Evolutionary conservation across 2,888 invertebrate species (phyloP).

Genomic region (Drosophila anceps): DNA sequence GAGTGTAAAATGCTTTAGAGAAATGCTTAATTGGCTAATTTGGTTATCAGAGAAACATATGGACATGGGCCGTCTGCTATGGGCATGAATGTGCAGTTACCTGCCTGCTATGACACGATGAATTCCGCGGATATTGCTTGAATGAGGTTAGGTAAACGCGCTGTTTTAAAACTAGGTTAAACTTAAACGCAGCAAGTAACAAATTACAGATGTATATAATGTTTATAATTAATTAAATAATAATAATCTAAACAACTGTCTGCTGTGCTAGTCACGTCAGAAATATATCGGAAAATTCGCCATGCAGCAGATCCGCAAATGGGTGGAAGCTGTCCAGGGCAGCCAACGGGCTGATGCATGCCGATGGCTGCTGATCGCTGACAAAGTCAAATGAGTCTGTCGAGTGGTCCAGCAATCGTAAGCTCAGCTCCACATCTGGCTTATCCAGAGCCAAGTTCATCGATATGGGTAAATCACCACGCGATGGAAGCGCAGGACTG

Average conservation of each 20-base stretch:
- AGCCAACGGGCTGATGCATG: conserved; percentile 82
- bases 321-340: conserved; percentile 82
- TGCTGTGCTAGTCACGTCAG: conserved; percentile 78
- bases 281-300: conserved; percentile 84
- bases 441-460: conserved; percentile 71
- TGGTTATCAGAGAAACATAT: conserved; percentile 35
- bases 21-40: conserved; percentile 66
- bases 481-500: conserved; percentile 48
- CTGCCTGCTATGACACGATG: conserved; percentile 73
- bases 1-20: conserved; percentile 30
- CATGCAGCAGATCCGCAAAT: conserved; percentile 82
- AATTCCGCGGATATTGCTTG: conserved; percentile 66
- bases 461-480: conserved; percentile 62
- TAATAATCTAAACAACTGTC: conserved; percentile 34
- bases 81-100: conserved; percentile 34
- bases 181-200: conserved; percentile 61
- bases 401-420: conserved; percentile 83
- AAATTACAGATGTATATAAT: conserved; percentile 16
- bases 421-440: conserved; percentile 81
- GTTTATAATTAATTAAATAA: conserved; percentile 30
- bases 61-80: conserved; percentile 49
- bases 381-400: conserved; percentile 83
- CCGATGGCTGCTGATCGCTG: conserved; percentile 78
- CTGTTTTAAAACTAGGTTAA: conserved; percentile 46
- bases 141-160: conserved; percentile 63